Evolutionary conservation across 2,113 vertebrate genomes (phyloP).

Genomic region (Phyllostomus discolor): DNA sequence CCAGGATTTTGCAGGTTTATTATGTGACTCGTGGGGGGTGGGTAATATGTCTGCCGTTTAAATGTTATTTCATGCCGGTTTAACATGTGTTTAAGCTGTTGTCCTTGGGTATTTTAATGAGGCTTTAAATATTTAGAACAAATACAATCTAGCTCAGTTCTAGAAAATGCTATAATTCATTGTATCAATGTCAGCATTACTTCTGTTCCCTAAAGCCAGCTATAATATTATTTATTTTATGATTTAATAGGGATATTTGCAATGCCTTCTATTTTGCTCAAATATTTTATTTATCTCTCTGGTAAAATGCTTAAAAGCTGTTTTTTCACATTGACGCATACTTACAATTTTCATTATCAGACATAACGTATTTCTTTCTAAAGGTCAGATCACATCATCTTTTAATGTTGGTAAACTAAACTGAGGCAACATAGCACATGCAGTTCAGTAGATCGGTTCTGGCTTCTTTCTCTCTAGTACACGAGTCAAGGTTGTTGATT

Average conservation of each 20-base stretch:
- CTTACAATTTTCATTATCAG: not conserved
- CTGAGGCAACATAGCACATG: not conserved
- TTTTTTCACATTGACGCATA: constrained; percentile 35
- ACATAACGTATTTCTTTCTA: not conserved
- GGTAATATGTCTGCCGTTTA: not conserved
- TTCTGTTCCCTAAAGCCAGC: not conserved
- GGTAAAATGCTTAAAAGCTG: not conserved
- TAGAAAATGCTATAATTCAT: constrained; percentile 7
- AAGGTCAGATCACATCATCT: not conserved
- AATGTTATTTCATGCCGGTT: constrained; percentile 43
- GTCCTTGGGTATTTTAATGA: constrained; percentile 53
- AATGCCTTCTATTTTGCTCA: not conserved
- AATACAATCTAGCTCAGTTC: constrained; percentile 46
- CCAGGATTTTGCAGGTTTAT: constrained; percentile 44
- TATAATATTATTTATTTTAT: not conserved
- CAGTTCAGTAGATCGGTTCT: not conserved
- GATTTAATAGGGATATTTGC: not conserved
- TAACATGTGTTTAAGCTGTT: constrained; percentile 67
- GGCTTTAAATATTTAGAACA: constrained; percentile 76
- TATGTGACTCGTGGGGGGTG: not conserved
- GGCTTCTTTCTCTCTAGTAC: not conserved
- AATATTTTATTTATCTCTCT: not conserved
- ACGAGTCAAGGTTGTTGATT: not conserved
- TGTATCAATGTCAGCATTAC: not conserved
- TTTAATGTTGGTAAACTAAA: not conserved